Conservation (phyloP, 2,888 invertebrate species). For the Buathra laborator region DNA sequence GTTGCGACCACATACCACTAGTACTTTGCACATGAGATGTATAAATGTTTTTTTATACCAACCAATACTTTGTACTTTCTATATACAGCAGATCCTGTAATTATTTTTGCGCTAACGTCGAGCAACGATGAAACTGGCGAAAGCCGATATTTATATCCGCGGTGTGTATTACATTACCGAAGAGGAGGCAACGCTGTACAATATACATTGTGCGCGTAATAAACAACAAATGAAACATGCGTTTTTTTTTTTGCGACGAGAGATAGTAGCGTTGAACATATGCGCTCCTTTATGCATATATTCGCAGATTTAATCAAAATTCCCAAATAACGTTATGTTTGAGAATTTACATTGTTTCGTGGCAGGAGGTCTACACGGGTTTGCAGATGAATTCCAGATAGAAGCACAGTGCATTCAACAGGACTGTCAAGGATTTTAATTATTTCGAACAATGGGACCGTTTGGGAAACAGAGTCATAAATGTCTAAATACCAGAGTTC, state of each 20-base stretch:
- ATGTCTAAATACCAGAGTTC: conserved; percentile 27
- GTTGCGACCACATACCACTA: background rate
- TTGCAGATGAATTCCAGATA: background rate
- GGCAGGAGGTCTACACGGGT: background rate
- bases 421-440: conserved; percentile 29
- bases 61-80: conserved; percentile 6
- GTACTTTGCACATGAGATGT: conserved; percentile 24
- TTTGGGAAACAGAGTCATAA: background rate
- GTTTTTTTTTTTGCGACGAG: background rate
- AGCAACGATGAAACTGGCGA: background rate
- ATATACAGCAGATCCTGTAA: conserved; percentile 6
- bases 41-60: conserved; percentile 30
- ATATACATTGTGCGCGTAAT: background rate
- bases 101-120: conserved; percentile 47
- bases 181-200: conserved; percentile 6
- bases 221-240: background rate
- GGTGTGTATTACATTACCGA: conserved; percentile 42
- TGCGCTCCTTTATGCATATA: background rate
- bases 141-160: conserved; percentile 39
- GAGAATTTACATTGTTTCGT: background rate
- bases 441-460: conserved; percentile 24
- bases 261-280: background rate
- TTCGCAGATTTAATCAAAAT: conserved; percentile 9
- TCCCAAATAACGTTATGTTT: conserved; percentile 4
- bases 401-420: background rate